Conservation (phyloP, 2,113 vertebrate species). For the Zapus hudsonius region DNA sequence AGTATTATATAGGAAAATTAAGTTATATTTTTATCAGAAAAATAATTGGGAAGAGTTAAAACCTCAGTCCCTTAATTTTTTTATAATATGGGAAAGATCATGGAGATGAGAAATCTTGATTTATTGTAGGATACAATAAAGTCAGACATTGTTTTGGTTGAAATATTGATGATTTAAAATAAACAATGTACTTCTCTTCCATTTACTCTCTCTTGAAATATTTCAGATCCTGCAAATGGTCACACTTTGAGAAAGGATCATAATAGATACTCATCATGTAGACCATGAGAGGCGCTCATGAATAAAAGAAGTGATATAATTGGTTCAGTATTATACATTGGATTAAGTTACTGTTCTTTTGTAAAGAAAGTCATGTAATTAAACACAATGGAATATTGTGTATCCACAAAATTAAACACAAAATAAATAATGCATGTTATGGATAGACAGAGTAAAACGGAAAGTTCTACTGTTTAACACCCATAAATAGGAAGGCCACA, state of each 20-base stretch:
- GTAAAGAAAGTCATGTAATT: background rate
- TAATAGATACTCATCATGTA: background rate
- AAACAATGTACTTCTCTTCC: background rate
- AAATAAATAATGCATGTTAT: background rate
- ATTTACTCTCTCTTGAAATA: background rate
- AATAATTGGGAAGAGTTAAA: background rate
- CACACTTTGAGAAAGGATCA: background rate
- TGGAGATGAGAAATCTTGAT: background rate
- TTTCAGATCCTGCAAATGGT: background rate
- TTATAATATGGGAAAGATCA: background rate
- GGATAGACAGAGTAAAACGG: slow-evolving; percentile 44
- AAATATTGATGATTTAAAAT: background rate
- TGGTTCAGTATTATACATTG: background rate
- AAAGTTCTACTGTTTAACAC: slow-evolving; percentile 9
- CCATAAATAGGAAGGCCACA: slow-evolving; percentile 25
- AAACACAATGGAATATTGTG: background rate
- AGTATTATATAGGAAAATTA: background rate
- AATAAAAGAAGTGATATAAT: background rate
- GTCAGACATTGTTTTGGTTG: background rate
- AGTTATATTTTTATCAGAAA: background rate
- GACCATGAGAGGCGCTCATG: background rate
- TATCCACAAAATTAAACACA: background rate
- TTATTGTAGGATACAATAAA: background rate
- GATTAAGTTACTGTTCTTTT: background rate
- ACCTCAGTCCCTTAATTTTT: slow-evolving; percentile 16